Base-by-base conservation (phyloP, 2,888 invertebrate genomes). In the Drosophila mercatorum region DNA sequence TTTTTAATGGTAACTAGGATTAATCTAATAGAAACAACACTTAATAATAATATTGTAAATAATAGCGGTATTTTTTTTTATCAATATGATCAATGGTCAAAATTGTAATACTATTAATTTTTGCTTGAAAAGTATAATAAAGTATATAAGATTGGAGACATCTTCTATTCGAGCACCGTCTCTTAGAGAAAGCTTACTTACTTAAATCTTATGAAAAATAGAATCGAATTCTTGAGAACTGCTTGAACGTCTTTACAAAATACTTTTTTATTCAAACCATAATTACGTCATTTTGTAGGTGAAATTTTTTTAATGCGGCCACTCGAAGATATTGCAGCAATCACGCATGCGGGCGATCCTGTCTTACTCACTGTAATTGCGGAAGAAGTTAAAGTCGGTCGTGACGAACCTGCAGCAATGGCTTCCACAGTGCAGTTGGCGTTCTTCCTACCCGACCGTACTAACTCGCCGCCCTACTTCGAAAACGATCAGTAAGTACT, bases 331-430 rank as follows among this genome's bases (percentile, higher is more conserved):
- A 95, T 97, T 78, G 95, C 96, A 62, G 95, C 96, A 63, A 96
- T 97, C 83, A 96, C 96, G 17, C 96, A 96, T 89, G 95, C 96
- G n/a, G 96, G 96, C 58, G 96, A 97, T 64, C 97, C 97, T 3
- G 96, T 97, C 64, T 94, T 97, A 56, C 94, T 97, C 72, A 97
- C 96, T 1, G 96, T 97, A 59, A 95, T 97, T 57, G 97, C 97
- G 4, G 97, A 97, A 92, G 97, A 97, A 93, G 96, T 97, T 71
- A 94, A 96, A 80, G 93, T 95, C 75, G 94, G 95, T 67, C 94
- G 95, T 75, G 95, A 95, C 74, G 96, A 96, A 81, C 96, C 95
- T 12, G 95, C 96, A 75, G 96, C 97, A 28, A 96, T 96, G 94
- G 96, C 97, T 31, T 95, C 96, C 1, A 96, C 96, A 0, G 97